Percentiles rank a stretch among this genome's conserved stretches.
phyloP scores from a whole-genome alignment of 2,888 invertebrate species.

The Parelbella ahira region DNA sequence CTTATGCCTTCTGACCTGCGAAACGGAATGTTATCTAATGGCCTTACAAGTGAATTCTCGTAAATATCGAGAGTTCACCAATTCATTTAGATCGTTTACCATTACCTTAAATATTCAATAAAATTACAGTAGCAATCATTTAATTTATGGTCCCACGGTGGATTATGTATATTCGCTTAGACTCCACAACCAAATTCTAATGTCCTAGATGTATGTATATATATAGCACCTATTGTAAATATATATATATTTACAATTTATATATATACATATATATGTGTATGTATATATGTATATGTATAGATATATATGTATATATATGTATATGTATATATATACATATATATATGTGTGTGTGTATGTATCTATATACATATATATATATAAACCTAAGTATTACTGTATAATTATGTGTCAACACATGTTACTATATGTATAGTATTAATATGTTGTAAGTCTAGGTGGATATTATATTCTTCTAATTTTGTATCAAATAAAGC shows the following conservation, averaged over 20 bases:
- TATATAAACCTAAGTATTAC: constrained; percentile 49
- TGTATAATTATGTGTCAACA: constrained; percentile 69
- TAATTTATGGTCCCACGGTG: too few species aligned
- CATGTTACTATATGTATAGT: constrained; percentile 48
- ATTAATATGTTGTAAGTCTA: constrained; percentile 75
- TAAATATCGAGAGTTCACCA: constrained; percentile 1
- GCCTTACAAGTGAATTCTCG: constrained; percentile 11
- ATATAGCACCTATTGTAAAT: constrained; percentile 53
- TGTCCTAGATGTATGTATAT: constrained; percentile 31
- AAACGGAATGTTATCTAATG: constrained; percentile 11
- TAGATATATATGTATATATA: too few species aligned
- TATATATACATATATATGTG: too few species aligned
- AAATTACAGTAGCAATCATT: constrained; percentile 12
- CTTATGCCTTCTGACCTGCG: constrained; percentile 4
- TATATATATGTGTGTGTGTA: too few species aligned
- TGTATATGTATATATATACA: too few species aligned
- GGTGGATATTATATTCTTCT: constrained; percentile 80
- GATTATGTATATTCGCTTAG: constrained; percentile 23
- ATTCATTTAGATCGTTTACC: too few species aligned
- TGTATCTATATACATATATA: constrained; percentile 44
- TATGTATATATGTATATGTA: too few species aligned
- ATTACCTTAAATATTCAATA: constrained; percentile 9
- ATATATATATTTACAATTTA: too few species aligned
- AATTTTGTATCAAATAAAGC: constrained; percentile 73
- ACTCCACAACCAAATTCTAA: not conserved